Evolutionary conservation across 2,797 vertebrate genomes (phyloP), one percentile per base, ranked within the genome.

Genomic region (Micrastur ruficollis): DNA sequence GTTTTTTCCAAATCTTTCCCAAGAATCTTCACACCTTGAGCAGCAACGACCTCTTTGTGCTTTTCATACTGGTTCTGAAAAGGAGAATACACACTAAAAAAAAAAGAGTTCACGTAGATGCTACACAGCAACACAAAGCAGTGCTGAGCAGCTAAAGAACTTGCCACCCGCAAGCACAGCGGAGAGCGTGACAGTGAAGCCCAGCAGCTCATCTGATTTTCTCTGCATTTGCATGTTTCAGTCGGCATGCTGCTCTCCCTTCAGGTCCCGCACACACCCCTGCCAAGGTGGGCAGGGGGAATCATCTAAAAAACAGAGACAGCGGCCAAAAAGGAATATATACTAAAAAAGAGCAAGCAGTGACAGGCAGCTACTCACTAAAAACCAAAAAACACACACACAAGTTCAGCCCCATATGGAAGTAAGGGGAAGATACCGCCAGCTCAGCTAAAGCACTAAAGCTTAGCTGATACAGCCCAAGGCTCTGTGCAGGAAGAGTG

Each of bases 1-100:
- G 99, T 97, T 97, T 99, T 99, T 96, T 99, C 99, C 97, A 99
- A 97, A 95, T 99, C 99, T 90, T 99, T 99, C 5, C 99, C 99
- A 84, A 99, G 98, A 92, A 99, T 99, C 98, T 99, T 99, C 68
- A 99, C 99, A 0, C 99, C 99, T 96, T 99, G 99, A 90, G 99
- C 98, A 42, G 99, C 99, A 25, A 97, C 97, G 9, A 99, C 99
- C 95, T 99, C 99, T 98, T 99, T 99, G 98, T 99, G 99, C 98
- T 99, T 99, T 98, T 99, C 99, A 42, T 99, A 99, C 83, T 99
- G 99, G 96, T 98, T 99, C 99, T 99, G 90, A 17, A 95, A 87
- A 94, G 63, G 87, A 26, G 58, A 94, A 13, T 8, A 87, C 8
- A 55, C 38, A 7, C 6, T 21, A 84, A 71, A 44, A 84, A 71